These are phyloP conservation scores for Drosophila crucigera DNA, from an alignment of 2,888 invertebrate species.

Conservation along the genomic window DNA sequence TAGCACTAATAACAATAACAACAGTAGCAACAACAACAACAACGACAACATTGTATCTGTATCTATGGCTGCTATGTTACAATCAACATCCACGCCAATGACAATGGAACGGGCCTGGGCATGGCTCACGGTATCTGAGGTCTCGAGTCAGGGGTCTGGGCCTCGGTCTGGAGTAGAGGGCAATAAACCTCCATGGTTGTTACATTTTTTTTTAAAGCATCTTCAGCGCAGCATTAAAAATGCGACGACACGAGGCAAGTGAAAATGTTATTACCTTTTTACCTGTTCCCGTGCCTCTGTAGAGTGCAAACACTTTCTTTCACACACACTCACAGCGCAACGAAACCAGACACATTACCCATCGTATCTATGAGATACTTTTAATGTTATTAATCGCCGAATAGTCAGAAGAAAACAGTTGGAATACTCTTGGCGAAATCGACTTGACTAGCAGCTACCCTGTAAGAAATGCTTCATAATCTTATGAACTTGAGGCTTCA, in stretches of 20 bases:
- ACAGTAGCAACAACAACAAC: slow-evolving; percentile 16
- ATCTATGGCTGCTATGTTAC: slow-evolving; percentile 45
- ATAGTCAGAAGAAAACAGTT: slow-evolving; percentile 3
- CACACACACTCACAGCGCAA: slow-evolving; percentile 44
- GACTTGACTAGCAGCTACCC: not conserved
- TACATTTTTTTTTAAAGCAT: slow-evolving; percentile 63
- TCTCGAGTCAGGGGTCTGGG: slow-evolving; percentile 17
- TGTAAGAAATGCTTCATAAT: not conserved
- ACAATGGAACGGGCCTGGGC: slow-evolving; percentile 68
- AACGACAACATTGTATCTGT: slow-evolving; percentile 50
- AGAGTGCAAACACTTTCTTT: slow-evolving; percentile 65
- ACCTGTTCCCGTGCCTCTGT: slow-evolving; percentile 43
- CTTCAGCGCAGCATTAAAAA: slow-evolving; percentile 70
- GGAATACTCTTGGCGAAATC: not conserved
- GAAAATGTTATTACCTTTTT: slow-evolving; percentile 79
- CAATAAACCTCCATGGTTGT: slow-evolving; percentile 69
- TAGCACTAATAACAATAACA: slow-evolving; percentile 32
- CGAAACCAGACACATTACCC: slow-evolving; percentile 34
- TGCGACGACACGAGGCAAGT: slow-evolving; percentile 69
- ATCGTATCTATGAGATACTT: slow-evolving; percentile 73
- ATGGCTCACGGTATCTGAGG: slow-evolving; percentile 16
- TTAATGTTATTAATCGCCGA: slow-evolving; percentile 52
- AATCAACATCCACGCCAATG: slow-evolving; percentile 59
- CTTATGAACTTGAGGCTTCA: not conserved
- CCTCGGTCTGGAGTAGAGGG: slow-evolving; percentile 53